Conservation (phyloP, 2,888 invertebrate species). For the Disparrhopalites patrizii region DNA sequence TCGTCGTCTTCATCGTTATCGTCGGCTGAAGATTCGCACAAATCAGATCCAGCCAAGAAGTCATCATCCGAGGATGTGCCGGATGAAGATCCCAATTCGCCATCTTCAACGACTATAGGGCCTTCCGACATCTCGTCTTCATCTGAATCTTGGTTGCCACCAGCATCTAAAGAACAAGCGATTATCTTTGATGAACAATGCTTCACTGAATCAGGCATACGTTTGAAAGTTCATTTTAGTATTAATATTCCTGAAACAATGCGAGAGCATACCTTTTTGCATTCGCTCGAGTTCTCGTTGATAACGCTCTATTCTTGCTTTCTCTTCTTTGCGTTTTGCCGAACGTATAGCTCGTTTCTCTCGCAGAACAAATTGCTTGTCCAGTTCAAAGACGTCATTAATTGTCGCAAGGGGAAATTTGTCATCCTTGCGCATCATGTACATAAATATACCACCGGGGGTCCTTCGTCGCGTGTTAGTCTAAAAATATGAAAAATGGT, state of each 20-base stretch:
- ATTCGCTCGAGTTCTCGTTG: constrained; percentile 2
- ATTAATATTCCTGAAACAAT: too few species aligned
- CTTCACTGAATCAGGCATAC: too few species aligned
- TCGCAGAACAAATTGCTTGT: constrained; percentile 23
- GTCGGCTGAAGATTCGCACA: constrained; percentile 2
- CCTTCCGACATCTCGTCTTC: background rate
- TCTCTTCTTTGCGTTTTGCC: constrained; percentile 20
- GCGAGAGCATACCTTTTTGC: too few species aligned
- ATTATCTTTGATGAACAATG: too few species aligned
- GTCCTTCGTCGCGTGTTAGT: constrained; percentile 53
- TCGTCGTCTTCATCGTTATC: constrained; percentile 10
- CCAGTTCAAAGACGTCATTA: constrained; percentile 40
- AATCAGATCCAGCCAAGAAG: too few species aligned
- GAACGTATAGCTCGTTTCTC: constrained; percentile 24
- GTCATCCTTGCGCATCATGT: constrained; percentile 50
- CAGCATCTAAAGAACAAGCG: too few species aligned
- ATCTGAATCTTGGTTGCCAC: background rate
- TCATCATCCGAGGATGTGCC: too few species aligned
- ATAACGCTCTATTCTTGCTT: constrained; percentile 1
- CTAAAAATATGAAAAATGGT: too few species aligned
- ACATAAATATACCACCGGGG: constrained; percentile 54
- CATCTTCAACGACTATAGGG: background rate
- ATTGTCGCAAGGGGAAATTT: constrained; percentile 35
- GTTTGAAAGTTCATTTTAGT: background rate
- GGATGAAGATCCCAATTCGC: background rate